These are phyloP conservation scores for Trematomus loennbergii DNA, from an alignment of 2,113 vertebrate species.

Conservation along the genomic window DNA sequence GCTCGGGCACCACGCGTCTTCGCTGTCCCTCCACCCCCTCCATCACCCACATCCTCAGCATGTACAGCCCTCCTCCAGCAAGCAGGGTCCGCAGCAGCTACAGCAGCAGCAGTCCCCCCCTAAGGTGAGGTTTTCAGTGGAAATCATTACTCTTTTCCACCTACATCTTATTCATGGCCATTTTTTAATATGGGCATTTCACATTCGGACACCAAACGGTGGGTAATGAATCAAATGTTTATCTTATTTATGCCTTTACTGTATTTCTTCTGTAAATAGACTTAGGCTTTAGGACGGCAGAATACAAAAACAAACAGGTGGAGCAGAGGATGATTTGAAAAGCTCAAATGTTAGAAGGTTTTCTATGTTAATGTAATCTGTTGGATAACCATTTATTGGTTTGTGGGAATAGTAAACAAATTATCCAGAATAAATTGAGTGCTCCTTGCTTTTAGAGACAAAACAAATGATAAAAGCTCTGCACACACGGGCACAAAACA, in stretches of 20 bases:
- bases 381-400: neutral
- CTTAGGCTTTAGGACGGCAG: too few relatives aligned
- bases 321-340: neutral
- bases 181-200: neutral
- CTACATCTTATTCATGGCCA: neutral
- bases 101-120: conserved; percentile 92
- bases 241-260: neutral
- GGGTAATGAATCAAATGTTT: neutral
- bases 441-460: conserved; percentile 3
- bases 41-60: conserved; percentile 86
- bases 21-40: conserved; percentile 84
- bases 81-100: conserved; percentile 72
- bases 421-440: conserved; percentile 23
- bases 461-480: conserved; percentile 7
- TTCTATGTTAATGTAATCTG: neutral
- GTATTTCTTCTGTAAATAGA: neutral
- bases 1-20: conserved; percentile 81
- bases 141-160: too few relatives aligned
- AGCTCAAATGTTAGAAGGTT: neutral
- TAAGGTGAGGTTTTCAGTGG: conserved; percentile 81
- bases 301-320: neutral
- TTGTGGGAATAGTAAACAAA: conserved; percentile 16
- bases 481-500: neutral
- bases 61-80: conserved; percentile 83
- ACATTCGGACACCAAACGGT: conserved; percentile 2